Evolutionary conservation across 2,113 vertebrate genomes (phyloP).

Genomic region (Microcebus jonahi): DNA sequence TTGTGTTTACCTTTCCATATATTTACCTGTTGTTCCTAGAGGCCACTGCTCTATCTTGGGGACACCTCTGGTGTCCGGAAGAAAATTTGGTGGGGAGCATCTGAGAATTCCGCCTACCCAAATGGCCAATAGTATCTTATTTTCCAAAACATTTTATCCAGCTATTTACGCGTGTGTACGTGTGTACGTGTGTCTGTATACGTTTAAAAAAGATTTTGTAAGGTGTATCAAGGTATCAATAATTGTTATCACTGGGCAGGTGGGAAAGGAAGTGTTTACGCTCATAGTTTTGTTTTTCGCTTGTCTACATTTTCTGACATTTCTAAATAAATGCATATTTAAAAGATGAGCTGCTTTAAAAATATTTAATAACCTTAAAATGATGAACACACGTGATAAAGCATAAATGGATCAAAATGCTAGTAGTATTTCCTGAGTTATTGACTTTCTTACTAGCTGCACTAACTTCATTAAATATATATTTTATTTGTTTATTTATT

Average conservation of each 20-base stretch:
- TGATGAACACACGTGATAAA: neutral
- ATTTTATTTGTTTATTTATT: neutral
- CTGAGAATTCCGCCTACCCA: slow-evolving; percentile 2
- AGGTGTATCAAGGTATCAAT: neutral
- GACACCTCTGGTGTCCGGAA: neutral
- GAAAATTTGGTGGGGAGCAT: neutral
- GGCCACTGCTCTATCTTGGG: neutral
- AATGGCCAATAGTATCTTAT: neutral
- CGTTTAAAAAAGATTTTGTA: neutral
- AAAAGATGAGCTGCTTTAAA: neutral
- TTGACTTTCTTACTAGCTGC: neutral
- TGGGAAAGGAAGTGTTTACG: neutral
- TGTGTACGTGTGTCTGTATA: neutral
- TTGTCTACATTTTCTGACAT: neutral
- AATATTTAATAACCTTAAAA: slow-evolving; percentile 26
- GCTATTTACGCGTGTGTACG: neutral
- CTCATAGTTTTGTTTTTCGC: slow-evolving; percentile 6
- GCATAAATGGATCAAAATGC: neutral
- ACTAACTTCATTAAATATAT: neutral
- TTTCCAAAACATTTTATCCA: neutral
- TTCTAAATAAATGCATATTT: neutral
- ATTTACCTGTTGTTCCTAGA: neutral
- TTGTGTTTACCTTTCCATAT: neutral
- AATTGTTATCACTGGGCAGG: neutral
- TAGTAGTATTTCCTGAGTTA: neutral